phyloP scores from a whole-genome alignment of 2,888 invertebrate species.

The Meteorus colon region DNA sequence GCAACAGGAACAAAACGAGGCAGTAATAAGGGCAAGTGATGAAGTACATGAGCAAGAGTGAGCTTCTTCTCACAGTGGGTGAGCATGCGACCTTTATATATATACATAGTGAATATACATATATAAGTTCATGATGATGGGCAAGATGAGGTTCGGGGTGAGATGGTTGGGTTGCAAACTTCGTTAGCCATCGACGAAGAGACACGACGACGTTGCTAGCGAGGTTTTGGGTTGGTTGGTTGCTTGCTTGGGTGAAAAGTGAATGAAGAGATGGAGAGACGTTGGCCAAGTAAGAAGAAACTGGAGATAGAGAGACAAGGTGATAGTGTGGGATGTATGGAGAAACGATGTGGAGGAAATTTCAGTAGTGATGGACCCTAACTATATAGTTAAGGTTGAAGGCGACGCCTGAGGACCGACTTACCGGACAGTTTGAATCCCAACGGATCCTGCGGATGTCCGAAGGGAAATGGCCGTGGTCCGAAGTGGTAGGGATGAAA shows the following conservation, averaged over 20 bases:
- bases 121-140: not conserved
- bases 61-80: constrained; percentile 31
- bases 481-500: constrained; percentile 94
- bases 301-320: not conserved
- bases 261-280: constrained; percentile 35
- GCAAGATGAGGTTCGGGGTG: constrained; percentile 21
- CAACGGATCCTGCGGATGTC: constrained; percentile 84
- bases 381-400: constrained; percentile 19
- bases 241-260: constrained; percentile 29
- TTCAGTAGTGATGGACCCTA: constrained; percentile 16
- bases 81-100: not conserved
- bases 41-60: constrained; percentile 32
- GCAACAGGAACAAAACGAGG: constrained; percentile 33
- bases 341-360: constrained; percentile 1
- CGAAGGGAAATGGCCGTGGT: constrained; percentile 81
- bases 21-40: constrained; percentile 40
- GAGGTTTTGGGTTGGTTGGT: not conserved
- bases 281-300: not conserved
- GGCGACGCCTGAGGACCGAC: constrained; percentile 56
- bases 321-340: not conserved
- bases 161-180: constrained; percentile 61
- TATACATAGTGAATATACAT: not conserved
- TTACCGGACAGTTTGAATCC: constrained; percentile 92
- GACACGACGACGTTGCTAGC: constrained; percentile 40
- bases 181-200: constrained; percentile 65